Base-by-base conservation (phyloP, 2,888 invertebrate genomes). In the Cheilosia pagana region DNA sequence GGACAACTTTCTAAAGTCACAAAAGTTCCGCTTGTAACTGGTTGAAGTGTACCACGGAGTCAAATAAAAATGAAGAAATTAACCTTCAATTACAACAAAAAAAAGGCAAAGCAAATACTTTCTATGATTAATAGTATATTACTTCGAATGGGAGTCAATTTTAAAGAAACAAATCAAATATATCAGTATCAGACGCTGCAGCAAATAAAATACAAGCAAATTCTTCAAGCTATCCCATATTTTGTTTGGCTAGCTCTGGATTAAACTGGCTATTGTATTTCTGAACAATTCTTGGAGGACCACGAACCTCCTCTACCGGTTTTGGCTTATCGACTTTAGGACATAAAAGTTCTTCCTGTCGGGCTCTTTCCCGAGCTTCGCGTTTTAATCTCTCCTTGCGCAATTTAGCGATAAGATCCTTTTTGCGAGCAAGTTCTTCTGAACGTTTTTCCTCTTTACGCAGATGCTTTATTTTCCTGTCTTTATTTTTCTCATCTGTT, bases 221-320 rank as follows among this genome's bases (percentile, higher is more conserved):
- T 4, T 2, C 1, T 50, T 14, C 3, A 14, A 19, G 3, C 21
- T 77, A 90, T 23, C 88, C 74, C 89, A 90, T 90, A 92, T 97
- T 97, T 92, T 97, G 97, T 89, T 96, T 94, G 14, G 97, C 97
- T 65, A 97, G 90, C 91, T 96, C 95, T 19, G 99, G 99, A 93
- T 98, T 99, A 91, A 98, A 99, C 91, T 99, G 98, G 2, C 98
- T 98, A 92, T 98, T 98, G 90, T 99, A 99, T 92, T 96, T 96
- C 89, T 96, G 96, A 87, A 94, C 93, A 28, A 95, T 91, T 86
- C 88, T 88, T 59, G 90, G 91, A 55, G 90, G 88, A 48, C 89
- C 87, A 65, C 87, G 87, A 0, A 35, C 28, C 3, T 48, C 41
- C 8, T 85, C 41, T 0, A 19, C 70, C 0, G 91, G 88, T 62